Conservation (phyloP, 2,888 invertebrate genomes). For the Ophioninae sp. region DNA sequence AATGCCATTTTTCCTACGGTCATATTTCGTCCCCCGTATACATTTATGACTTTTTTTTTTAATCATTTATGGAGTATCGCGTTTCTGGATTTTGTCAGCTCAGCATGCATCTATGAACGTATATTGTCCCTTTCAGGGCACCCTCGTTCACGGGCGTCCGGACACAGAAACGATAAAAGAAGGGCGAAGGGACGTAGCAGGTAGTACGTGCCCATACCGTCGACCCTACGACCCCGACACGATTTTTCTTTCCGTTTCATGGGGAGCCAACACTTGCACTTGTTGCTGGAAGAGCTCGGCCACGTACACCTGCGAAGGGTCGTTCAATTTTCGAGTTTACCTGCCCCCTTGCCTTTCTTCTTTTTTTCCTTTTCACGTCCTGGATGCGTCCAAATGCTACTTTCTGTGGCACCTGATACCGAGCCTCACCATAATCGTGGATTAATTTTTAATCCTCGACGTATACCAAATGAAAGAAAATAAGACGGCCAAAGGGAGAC, state of each 20-base stretch:
- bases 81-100: no score
- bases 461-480: constrained; percentile 15
- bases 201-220: constrained; percentile 37
- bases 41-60: no score
- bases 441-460: constrained; percentile 46
- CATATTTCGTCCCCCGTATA: no score
- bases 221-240: constrained; percentile 31
- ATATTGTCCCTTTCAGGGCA: constrained; percentile 7
- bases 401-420: constrained; percentile 62
- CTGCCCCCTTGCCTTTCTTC: constrained; percentile 31
- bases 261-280: constrained; percentile 49
- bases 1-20: no score
- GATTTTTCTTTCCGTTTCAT: constrained; percentile 43
- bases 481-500: constrained; percentile 12
- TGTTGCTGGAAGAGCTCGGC: constrained; percentile 22
- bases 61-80: no score
- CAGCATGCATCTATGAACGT: neutral
- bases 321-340: constrained; percentile 39
- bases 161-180: constrained; percentile 47
- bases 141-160: constrained; percentile 50
- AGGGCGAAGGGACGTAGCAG: constrained; percentile 42
- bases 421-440: constrained; percentile 45
- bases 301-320: constrained; percentile 59
- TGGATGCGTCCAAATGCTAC: constrained; percentile 24
- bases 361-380: constrained; percentile 15